Conservation (phyloP, 2,888 invertebrate species). For the Agrilus mali region DNA sequence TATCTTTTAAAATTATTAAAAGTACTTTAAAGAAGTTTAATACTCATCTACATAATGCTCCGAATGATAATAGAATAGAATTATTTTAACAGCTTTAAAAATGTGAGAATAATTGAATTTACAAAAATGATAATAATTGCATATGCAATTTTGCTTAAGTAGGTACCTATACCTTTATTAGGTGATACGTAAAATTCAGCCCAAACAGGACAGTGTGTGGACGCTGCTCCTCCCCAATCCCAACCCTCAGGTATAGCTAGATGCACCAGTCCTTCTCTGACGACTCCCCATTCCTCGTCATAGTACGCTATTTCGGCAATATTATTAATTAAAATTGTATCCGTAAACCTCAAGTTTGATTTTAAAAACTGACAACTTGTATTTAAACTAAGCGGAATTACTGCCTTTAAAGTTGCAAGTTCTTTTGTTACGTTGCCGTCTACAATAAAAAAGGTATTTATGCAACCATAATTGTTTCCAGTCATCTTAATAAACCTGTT, state of each 20-base stretch:
- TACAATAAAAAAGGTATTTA: too few relatives aligned
- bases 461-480: too few relatives aligned
- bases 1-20: too few relatives aligned
- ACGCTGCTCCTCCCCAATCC: conserved; percentile 71
- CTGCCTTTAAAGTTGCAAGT: conserved; percentile 22
- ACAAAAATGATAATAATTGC: too few relatives aligned
- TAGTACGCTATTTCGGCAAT: conserved; percentile 21
- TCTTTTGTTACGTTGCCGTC: conserved; percentile 7
- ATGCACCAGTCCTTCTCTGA: conserved; percentile 59
- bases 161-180: conserved; percentile 14
- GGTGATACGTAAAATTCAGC: conserved; percentile 45
- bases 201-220: conserved; percentile 65
- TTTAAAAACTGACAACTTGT: conserved; percentile 20
- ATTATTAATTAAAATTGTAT: conserved; percentile 21
- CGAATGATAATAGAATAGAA: too few relatives aligned
- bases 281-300: conserved; percentile 48
- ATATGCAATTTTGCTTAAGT: too few relatives aligned
- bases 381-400: conserved; percentile 22
- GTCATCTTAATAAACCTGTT: too few relatives aligned
- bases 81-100: too few relatives aligned
- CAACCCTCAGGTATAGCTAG: conserved; percentile 73
- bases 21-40: too few relatives aligned
- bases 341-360: conserved; percentile 11
- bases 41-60: too few relatives aligned
- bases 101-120: too few relatives aligned